These are phyloP conservation scores for Meteorus colon DNA, from an alignment of 2,888 invertebrate species.

Conservation along the genomic window DNA sequence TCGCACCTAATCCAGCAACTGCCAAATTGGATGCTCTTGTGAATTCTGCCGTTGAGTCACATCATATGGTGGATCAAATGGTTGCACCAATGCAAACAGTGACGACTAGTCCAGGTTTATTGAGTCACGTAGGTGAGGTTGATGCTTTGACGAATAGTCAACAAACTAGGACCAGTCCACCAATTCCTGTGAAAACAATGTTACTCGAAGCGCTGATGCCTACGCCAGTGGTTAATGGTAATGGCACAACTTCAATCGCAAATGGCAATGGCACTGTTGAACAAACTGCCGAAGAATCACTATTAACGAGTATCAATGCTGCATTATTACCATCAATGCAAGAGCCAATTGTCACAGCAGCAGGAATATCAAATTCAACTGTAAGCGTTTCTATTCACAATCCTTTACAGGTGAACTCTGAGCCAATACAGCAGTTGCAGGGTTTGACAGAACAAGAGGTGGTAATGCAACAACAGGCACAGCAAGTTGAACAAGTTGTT, in stretches of 20 bases:
- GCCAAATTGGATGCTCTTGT: constrained; percentile 78
- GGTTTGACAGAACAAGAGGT: constrained; percentile 64
- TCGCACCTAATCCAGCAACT: constrained; percentile 66
- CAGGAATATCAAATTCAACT: constrained; percentile 55
- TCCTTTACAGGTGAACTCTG: constrained; percentile 59
- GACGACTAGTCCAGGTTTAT: constrained; percentile 70
- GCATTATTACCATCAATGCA: constrained; percentile 66
- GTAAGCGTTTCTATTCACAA: constrained; percentile 61
- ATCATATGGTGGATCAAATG: constrained; percentile 74
- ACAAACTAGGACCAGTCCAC: constrained; percentile 75
- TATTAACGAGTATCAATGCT: constrained; percentile 68
- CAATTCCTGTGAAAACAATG: constrained; percentile 83
- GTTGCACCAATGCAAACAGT: constrained; percentile 66
- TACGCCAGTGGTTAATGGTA: constrained; percentile 28
- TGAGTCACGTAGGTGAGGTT: constrained; percentile 72
- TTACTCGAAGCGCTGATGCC: constrained; percentile 78
- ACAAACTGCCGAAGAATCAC: constrained; percentile 57
- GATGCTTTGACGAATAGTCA: constrained; percentile 62
- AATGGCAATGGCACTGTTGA: constrained; percentile 45
- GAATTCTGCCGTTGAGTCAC: constrained; percentile 76
- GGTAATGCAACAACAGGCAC: constrained; percentile 68
- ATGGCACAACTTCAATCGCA: constrained; percentile 15
- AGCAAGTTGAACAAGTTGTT: constrained; percentile 70
- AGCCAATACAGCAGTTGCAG: constrained; percentile 64
- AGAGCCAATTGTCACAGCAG: constrained; percentile 60